phyloP scores from a whole-genome alignment of 2,113 vertebrate species.

The Irena cyanogastra region DNA sequence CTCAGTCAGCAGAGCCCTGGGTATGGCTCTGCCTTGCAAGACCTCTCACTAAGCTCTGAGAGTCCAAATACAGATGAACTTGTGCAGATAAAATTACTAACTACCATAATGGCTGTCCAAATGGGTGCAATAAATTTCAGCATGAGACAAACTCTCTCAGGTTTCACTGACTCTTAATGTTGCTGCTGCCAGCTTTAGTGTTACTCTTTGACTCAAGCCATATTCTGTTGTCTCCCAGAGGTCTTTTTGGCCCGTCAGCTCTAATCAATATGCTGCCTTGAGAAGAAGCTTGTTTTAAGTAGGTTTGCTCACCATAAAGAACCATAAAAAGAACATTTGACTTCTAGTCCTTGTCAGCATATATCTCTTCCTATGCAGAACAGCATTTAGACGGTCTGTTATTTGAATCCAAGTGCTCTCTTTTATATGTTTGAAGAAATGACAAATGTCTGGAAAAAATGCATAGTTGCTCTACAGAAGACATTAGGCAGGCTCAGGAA shows the following conservation, averaged over 20 bases:
- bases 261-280: constrained; percentile 62
- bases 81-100: constrained; percentile 67
- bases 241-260: constrained; percentile 57
- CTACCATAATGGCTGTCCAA: constrained; percentile 57
- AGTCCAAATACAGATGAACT: constrained; percentile 64
- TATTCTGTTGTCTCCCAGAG: constrained; percentile 64
- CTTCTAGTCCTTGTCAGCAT: constrained; percentile 47
- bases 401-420: constrained; percentile 23
- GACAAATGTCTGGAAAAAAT: constrained; percentile 47
- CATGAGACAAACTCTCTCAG: constrained; percentile 58
- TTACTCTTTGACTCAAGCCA: constrained; percentile 64
- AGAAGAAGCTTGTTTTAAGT: constrained; percentile 57
- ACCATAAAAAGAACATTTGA: constrained; percentile 52
- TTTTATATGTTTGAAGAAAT: constrained; percentile 40
- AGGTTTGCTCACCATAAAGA: constrained; percentile 51
- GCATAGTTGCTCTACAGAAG: constrained; percentile 12
- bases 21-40: constrained; percentile 25
- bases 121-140: constrained; percentile 63
- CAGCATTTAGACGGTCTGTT: constrained; percentile 30
- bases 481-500: constrained; percentile 13
- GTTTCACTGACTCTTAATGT: constrained; percentile 64
- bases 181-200: constrained; percentile 65
- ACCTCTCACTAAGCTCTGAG: background rate
- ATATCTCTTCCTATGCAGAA: constrained; percentile 50
- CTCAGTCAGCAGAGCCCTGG: background rate